Evolutionary conservation across 2,797 vertebrate genomes (phyloP).

Genomic region (Periparus ater): DNA sequence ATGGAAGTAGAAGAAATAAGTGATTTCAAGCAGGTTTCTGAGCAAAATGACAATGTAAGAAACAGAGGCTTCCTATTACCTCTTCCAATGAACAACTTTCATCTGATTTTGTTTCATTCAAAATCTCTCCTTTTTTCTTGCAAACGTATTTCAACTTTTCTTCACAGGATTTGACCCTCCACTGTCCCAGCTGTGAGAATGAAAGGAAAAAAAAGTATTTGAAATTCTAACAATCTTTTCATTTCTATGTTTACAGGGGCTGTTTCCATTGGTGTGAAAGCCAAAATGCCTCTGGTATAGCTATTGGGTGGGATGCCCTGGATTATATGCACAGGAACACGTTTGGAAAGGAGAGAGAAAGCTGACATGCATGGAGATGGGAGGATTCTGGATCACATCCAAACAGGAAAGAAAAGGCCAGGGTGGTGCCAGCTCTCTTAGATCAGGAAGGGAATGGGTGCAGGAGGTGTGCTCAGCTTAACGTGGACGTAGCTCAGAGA

Average conservation of each 20-base stretch:
- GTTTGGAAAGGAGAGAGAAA: background rate
- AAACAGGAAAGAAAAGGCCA: background rate
- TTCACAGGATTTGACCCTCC: slow-evolving; percentile 83
- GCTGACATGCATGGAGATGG: background rate
- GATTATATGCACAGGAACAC: background rate
- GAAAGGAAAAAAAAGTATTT: background rate
- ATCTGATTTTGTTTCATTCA: slow-evolving; percentile 68
- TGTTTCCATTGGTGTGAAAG: background rate
- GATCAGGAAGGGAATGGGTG: background rate
- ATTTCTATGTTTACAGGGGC: background rate
- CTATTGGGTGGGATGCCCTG: background rate
- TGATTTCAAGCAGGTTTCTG: background rate
- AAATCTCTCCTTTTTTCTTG: slow-evolving; percentile 83
- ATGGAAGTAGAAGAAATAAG: background rate
- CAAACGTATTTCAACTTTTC: slow-evolving; percentile 83
- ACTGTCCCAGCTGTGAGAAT: slow-evolving; percentile 78
- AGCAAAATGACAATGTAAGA: background rate
- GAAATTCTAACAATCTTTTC: background rate
- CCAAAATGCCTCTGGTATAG: background rate
- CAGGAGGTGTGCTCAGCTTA: background rate
- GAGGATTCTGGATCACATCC: background rate
- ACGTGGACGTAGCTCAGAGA: background rate
- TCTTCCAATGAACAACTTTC: slow-evolving; percentile 76
- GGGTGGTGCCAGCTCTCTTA: background rate
- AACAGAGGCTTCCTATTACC: slow-evolving; percentile 67